Conservation (phyloP, 2,113 vertebrate species). For the Notothenia rossii region DNA sequence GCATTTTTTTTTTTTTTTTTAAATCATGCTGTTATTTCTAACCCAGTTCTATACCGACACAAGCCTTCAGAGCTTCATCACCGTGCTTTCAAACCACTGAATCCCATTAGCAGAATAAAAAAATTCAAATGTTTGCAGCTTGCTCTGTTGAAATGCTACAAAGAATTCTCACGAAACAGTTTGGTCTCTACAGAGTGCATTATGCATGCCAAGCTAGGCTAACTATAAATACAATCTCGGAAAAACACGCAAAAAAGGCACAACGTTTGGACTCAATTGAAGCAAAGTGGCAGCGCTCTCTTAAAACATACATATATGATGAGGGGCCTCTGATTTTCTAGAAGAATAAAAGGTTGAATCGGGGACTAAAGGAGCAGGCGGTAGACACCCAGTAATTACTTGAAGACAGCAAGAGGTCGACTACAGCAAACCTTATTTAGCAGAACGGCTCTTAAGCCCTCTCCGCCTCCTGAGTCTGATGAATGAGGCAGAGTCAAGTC, state of each 20-base stretch:
- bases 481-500: slow-evolving; percentile 68
- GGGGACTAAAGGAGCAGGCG: not conserved
- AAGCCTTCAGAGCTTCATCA: slow-evolving; percentile 39
- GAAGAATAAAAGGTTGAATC: slow-evolving; percentile 25
- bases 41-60: slow-evolving; percentile 41
- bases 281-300: not conserved
- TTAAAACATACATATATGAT: slow-evolving; percentile 39
- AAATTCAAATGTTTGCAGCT: slow-evolving; percentile 65
- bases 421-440: slow-evolving; percentile 46
- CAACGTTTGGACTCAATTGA: slow-evolving; percentile 20
- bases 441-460: slow-evolving; percentile 45
- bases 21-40: slow-evolving; percentile 33
- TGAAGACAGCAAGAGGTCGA: slow-evolving; percentile 37
- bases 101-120: slow-evolving; percentile 72
- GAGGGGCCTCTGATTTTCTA: slow-evolving; percentile 5
- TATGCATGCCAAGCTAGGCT: slow-evolving; percentile 45
- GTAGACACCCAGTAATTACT: slow-evolving; percentile 43
- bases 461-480: slow-evolving; percentile 68
- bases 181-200: slow-evolving; percentile 49
- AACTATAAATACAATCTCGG: slow-evolving; percentile 36
- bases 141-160: slow-evolving; percentile 27
- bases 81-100: slow-evolving; percentile 44
- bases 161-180: slow-evolving; percentile 43
- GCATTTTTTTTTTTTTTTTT: not conserved
- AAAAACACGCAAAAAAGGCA: slow-evolving; percentile 44